These are phyloP conservation scores for Acinonyx jubatus DNA, from an alignment of 2,113 vertebrate species.

Conservation along the genomic window DNA sequence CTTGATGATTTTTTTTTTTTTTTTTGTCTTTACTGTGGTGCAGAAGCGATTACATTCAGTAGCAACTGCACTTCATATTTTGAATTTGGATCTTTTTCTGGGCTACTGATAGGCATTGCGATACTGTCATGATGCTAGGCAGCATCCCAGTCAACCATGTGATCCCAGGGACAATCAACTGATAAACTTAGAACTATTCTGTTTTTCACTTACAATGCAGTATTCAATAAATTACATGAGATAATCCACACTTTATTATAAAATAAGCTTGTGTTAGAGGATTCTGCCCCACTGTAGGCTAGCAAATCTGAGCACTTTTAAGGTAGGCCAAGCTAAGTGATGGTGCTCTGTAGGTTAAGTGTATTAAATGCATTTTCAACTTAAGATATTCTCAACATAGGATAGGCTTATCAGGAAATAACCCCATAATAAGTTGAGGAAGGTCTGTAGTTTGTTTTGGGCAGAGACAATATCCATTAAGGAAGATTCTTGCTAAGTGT, in stretches of 20 bases:
- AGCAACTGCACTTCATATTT: not conserved
- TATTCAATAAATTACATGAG: not conserved
- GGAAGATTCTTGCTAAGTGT: not conserved
- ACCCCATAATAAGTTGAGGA: not conserved
- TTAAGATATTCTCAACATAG: not conserved
- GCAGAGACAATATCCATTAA: not conserved
- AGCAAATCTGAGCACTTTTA: not conserved
- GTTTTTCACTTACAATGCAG: not conserved
- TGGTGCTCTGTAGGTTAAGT: not conserved
- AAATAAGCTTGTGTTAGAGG: not conserved
- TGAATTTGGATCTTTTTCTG: not conserved
- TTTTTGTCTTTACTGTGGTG: not conserved
- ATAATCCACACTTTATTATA: not conserved
- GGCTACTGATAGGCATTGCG: not conserved
- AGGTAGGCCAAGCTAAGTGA: not conserved
- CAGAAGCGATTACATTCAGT: not conserved
- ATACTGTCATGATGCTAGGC: not conserved
- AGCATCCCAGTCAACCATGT: not conserved
- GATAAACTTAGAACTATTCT: not conserved
- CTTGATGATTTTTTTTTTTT: not conserved
- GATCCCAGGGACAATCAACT: not conserved
- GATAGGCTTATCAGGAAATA: not conserved
- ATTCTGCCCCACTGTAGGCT: not conserved
- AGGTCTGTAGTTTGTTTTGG: not conserved
- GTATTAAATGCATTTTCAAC: not conserved